Evolutionary conservation across 2,113 vertebrate genomes (phyloP).

Genomic region (Circaetus cinerascens): DNA sequence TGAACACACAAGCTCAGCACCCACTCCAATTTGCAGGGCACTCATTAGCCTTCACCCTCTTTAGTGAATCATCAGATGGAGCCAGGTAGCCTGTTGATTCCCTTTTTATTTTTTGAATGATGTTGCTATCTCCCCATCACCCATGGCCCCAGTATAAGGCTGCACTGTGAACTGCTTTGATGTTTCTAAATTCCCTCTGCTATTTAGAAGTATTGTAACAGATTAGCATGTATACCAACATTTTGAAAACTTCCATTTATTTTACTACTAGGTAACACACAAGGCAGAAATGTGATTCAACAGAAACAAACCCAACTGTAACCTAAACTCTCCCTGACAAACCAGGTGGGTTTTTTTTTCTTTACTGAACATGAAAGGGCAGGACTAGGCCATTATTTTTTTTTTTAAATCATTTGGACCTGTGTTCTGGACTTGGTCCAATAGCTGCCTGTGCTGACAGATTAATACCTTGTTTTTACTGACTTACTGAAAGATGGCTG

Average conservation of each 20-base stretch:
- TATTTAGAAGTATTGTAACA: background rate
- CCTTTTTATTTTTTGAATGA: background rate
- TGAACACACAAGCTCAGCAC: background rate
- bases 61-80: background rate
- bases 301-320: background rate
- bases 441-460: background rate
- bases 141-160: background rate
- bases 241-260: background rate
- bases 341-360: background rate
- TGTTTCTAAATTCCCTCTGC: background rate
- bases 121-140: background rate
- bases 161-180: background rate
- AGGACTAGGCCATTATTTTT: background rate
- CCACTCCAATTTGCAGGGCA: background rate
- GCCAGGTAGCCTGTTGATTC: background rate
- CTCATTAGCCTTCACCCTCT: background rate
- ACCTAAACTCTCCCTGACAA: background rate
- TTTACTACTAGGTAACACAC: background rate
- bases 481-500: background rate
- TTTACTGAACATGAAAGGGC: background rate
- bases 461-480: background rate
- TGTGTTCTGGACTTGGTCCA: background rate
- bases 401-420: background rate
- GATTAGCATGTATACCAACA: background rate
- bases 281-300: background rate